Evolutionary conservation across 2,797 vertebrate species (phyloP).

Genomic region (Apodemus agrarius): DNA sequence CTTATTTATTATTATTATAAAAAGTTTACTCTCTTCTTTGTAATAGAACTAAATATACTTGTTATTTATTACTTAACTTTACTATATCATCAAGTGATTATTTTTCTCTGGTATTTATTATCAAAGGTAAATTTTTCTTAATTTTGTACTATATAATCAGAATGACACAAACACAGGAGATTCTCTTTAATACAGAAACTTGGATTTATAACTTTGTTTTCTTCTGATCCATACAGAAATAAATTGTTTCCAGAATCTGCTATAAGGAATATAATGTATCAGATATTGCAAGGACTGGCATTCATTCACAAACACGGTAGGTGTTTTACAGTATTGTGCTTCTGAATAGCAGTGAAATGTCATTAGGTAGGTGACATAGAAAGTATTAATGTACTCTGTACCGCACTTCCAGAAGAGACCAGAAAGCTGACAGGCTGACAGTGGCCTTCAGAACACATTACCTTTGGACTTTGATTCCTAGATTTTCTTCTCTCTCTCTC

Average conservation of each 20-base stretch:
- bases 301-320: constrained; percentile 92
- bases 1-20: constrained; percentile 14
- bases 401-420: not conserved
- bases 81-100: not conserved
- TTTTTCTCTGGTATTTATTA: constrained; percentile 50
- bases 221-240: constrained; percentile 84
- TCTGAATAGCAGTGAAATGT: constrained; percentile 18
- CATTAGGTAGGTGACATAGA: not conserved
- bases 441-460: not conserved
- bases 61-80: not conserved
- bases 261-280: constrained; percentile 91
- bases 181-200: constrained; percentile 43
- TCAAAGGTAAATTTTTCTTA: constrained; percentile 47
- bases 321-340: constrained; percentile 34
- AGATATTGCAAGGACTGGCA: constrained; percentile 91
- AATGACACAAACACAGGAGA: constrained; percentile 8
- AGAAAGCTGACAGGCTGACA: not conserved
- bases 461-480: constrained; percentile 16
- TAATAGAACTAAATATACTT: constrained; percentile 30
- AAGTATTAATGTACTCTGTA: not conserved
- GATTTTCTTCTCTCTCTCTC: not conserved
- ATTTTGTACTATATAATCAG: not conserved
- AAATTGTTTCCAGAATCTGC: constrained; percentile 90
- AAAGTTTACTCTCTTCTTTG: constrained; percentile 38
- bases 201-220: constrained; percentile 59